Conservation (phyloP, 2,113 vertebrate species). For the Ochotona curzoniae region DNA sequence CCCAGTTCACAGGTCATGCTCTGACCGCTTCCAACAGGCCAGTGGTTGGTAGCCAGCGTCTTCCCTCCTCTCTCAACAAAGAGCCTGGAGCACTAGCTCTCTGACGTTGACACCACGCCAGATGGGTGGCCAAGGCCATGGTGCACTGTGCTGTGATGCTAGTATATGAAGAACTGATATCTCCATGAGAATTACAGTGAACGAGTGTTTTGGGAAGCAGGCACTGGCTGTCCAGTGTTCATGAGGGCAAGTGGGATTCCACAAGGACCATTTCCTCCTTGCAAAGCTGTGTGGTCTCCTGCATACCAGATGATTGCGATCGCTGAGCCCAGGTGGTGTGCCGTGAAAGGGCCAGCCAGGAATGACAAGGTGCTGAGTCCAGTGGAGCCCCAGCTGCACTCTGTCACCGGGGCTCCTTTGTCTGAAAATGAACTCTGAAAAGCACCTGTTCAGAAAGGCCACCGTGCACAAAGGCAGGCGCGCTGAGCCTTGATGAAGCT, state of each 20-base stretch:
- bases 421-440: not conserved
- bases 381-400: not conserved
- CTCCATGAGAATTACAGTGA: accelerated
- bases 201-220: not conserved
- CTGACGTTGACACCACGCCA: not conserved
- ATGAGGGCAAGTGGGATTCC: not conserved
- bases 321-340: conserved; percentile 3
- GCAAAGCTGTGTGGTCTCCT: conserved; percentile 20
- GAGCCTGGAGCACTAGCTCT: not conserved
- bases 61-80: not conserved
- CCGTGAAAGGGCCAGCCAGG: not conserved
- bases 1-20: not conserved
- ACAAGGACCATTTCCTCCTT: not conserved
- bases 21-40: accelerated
- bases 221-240: not conserved
- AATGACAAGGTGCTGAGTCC: conserved; percentile 58
- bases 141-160: accelerated
- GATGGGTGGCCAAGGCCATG: accelerated
- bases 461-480: not conserved
- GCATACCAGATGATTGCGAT: not conserved
- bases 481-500: accelerated
- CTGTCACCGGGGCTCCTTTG: not conserved
- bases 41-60: not conserved
- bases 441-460: not conserved
- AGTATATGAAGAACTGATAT: accelerated